phyloP scores from a whole-genome alignment of 2,113 vertebrate species.

The Perccottus glenii region DNA sequence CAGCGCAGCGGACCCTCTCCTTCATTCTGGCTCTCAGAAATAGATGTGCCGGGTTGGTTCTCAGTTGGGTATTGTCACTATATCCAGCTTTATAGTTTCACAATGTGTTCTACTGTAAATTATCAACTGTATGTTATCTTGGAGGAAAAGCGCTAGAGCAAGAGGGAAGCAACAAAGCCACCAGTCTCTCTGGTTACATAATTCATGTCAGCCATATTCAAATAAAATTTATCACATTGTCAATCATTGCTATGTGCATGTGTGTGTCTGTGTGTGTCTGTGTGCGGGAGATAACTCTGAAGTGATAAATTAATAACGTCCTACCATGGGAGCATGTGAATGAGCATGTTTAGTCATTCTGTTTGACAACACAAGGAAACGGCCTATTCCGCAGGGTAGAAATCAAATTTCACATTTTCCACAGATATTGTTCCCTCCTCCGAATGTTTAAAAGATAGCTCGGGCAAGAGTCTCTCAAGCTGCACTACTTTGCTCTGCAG shows the following conservation, averaged over 20 bases:
- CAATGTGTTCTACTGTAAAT: slow-evolving; percentile 73
- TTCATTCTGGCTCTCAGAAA: slow-evolving; percentile 36
- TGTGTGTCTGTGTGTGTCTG: slow-evolving; percentile 30
- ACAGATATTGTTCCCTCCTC: slow-evolving; percentile 69
- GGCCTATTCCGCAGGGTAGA: slow-evolving; percentile 71
- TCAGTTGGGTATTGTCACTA: slow-evolving; percentile 61
- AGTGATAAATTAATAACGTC: slow-evolving; percentile 80
- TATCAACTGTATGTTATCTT: slow-evolving; percentile 74
- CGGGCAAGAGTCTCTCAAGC: slow-evolving; percentile 59
- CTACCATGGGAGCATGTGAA: slow-evolving; percentile 78
- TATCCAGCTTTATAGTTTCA: slow-evolving; percentile 65
- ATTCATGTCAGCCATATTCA: slow-evolving; percentile 83
- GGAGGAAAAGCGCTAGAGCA: slow-evolving; percentile 61
- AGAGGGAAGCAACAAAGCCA: slow-evolving; percentile 71
- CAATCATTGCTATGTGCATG: slow-evolving; percentile 69
- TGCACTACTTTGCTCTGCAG: slow-evolving; percentile 40
- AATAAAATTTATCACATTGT: slow-evolving; percentile 83
- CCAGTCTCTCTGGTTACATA: slow-evolving; percentile 78
- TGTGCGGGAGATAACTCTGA: slow-evolving; percentile 66
- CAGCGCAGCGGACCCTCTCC: slow-evolving; percentile 29
- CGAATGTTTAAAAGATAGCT: slow-evolving; percentile 71
- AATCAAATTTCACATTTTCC: slow-evolving; percentile 75
- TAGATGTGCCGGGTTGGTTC: slow-evolving; percentile 52
- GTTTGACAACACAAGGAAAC: slow-evolving; percentile 83
- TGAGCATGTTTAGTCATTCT: slow-evolving; percentile 83